These are phyloP conservation scores for Choristoneura rosaceana DNA, from an alignment of 2,888 invertebrate genomes.

Conservation along the genomic window DNA sequence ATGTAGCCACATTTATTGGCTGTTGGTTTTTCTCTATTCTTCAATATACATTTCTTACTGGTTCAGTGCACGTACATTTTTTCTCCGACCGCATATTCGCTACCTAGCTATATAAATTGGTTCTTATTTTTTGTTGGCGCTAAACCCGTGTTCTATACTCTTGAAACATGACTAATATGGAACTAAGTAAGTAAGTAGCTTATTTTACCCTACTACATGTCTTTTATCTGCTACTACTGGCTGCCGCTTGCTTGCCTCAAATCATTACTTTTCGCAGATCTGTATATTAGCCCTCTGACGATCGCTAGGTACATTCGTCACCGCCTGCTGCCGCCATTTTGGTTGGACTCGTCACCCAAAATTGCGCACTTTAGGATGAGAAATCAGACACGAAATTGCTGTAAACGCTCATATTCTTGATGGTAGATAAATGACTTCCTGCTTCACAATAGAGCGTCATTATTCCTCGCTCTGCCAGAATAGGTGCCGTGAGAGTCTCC, in stretches of 20 bases:
- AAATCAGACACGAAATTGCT: constrained; percentile 84
- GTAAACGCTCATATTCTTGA: constrained; percentile 85
- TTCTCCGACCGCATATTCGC: not conserved
- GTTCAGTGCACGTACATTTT: not conserved
- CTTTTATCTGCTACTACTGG: too few species aligned
- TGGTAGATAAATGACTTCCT: constrained; percentile 86
- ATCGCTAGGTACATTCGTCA: not conserved
- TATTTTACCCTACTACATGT: too few species aligned
- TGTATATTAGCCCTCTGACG: not conserved
- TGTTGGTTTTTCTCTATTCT: not conserved
- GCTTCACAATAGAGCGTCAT: constrained; percentile 83
- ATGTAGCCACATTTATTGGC: not conserved
- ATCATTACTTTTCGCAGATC: not conserved
- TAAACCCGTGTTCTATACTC: too few species aligned
- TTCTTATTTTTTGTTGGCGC: not conserved
- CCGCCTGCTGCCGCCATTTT: constrained; percentile 53
- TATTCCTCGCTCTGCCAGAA: constrained; percentile 74
- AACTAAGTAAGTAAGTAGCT: too few species aligned
- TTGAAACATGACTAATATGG: too few species aligned
- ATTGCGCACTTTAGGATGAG: constrained; percentile 81
- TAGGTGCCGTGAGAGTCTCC: constrained; percentile 81
- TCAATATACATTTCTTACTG: not conserved
- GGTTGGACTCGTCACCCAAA: constrained; percentile 64
- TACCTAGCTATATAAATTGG: not conserved
- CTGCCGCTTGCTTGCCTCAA: not conserved